A percentile compares a stretch with the other conserved stretches of the same genome.
These are phyloP conservation scores for Malthinus flaveolus DNA, from an alignment of 2,888 invertebrate species.

Conservation along the genomic window DNA sequence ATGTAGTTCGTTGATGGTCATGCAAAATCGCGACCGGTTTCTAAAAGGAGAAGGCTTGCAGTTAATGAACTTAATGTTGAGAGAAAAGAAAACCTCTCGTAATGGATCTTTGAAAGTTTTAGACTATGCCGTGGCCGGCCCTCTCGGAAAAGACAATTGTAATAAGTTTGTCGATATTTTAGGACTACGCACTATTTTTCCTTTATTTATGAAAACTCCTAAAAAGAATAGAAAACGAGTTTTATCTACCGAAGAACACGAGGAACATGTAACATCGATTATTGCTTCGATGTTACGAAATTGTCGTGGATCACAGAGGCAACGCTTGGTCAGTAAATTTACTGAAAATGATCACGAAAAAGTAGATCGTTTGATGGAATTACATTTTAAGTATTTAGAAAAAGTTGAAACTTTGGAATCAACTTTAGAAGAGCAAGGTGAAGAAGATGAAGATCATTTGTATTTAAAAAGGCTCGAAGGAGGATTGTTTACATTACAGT, in stretches of 20 bases:
- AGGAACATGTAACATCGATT: slow-evolving; percentile 93
- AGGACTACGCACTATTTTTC: slow-evolving; percentile 94
- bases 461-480: slow-evolving; percentile 89
- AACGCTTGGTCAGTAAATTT: slow-evolving; percentile 91
- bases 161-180: slow-evolving; percentile 98
- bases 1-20: slow-evolving; percentile 90
- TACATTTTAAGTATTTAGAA: slow-evolving; percentile 96
- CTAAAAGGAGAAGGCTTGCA: slow-evolving; percentile 96
- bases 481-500: slow-evolving; percentile 94
- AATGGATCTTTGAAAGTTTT: slow-evolving; percentile 96
- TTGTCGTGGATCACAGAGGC: slow-evolving; percentile 87
- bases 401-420: slow-evolving; percentile 86
- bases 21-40: slow-evolving; percentile 88
- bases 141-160: slow-evolving; percentile 92
- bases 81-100: slow-evolving; percentile 95
- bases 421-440: slow-evolving; percentile 65
- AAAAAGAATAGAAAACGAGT: slow-evolving; percentile 78
- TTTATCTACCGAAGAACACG: slow-evolving; percentile 85
- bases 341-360: slow-evolving; percentile 98
- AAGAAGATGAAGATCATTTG: slow-evolving; percentile 74
- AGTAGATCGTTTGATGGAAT: slow-evolving; percentile 92
- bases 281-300: slow-evolving; percentile 92
- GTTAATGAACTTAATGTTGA: slow-evolving; percentile 98
- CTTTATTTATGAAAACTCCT: slow-evolving; percentile 98
- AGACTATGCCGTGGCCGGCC: slow-evolving; percentile 95